Evolutionary conservation across 2,888 invertebrate genomes (phyloP).

Genomic region (Lordiphosa andalusiaca): DNA sequence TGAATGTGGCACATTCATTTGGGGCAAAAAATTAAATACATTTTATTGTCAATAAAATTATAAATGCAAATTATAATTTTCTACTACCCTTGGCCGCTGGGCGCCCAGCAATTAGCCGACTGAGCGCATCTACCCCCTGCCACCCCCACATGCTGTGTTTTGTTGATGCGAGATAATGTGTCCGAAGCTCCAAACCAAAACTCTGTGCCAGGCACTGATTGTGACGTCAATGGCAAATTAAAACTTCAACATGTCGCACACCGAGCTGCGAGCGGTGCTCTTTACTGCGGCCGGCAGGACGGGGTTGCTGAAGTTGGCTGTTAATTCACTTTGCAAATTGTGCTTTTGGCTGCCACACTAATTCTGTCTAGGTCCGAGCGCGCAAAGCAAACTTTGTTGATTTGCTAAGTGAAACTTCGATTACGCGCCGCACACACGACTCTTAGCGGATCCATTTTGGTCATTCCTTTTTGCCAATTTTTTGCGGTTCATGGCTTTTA

Average conservation of each 20-base stretch:
- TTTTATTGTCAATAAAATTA: slow-evolving; percentile 72
- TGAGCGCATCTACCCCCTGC: not conserved
- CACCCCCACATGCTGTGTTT: slow-evolving; percentile 8
- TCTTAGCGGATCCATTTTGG: slow-evolving; percentile 35
- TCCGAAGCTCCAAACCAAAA: slow-evolving; percentile 23
- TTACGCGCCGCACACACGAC: slow-evolving; percentile 49
- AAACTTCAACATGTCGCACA: slow-evolving; percentile 69
- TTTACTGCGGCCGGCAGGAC: slow-evolving; percentile 12
- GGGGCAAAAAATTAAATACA: slow-evolving; percentile 65
- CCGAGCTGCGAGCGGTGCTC: slow-evolving; percentile 31
- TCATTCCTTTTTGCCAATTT: slow-evolving; percentile 37
- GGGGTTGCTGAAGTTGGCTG: slow-evolving; percentile 20
- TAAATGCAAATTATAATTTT: slow-evolving; percentile 73
- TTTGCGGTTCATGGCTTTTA: slow-evolving; percentile 24
- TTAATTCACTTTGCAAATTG: slow-evolving; percentile 72
- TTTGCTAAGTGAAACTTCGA: slow-evolving; percentile 72
- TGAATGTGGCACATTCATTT: slow-evolving; percentile 10
- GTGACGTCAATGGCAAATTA: slow-evolving; percentile 70
- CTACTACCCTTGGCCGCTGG: slow-evolving; percentile 60
- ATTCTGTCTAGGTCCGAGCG: slow-evolving; percentile 56
- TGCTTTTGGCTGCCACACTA: slow-evolving; percentile 56
- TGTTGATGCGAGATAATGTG: slow-evolving; percentile 58
- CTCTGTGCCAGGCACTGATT: slow-evolving; percentile 38
- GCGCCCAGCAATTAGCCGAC: slow-evolving; percentile 54
- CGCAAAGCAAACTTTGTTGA: slow-evolving; percentile 60